Conservation (phyloP, 1,140 invertebrate genomes). For the Calliphora vicina region DNA sequence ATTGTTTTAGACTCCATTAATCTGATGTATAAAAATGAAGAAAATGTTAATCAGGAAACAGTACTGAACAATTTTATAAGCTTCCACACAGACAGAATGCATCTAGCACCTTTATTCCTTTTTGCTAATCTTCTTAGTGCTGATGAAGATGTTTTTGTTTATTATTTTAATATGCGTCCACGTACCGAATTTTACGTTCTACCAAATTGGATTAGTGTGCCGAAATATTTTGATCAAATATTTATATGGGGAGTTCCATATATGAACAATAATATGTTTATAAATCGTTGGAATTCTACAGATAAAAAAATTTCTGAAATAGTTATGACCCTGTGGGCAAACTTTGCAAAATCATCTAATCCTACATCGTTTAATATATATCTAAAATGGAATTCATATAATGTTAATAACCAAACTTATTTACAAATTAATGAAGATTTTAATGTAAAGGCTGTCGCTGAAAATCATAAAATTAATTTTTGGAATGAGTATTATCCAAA, state of each 20-base stretch:
- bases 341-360: slow-evolving; percentile 76
- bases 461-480: slow-evolving; percentile 79
- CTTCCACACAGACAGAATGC: slow-evolving; percentile 77
- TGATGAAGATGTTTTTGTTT: slow-evolving; percentile 70
- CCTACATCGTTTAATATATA: slow-evolving; percentile 72
- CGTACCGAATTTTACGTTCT: slow-evolving; percentile 71
- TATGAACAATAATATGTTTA: slow-evolving; percentile 66
- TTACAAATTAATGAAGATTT: slow-evolving; percentile 78
- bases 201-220: slow-evolving; percentile 77
- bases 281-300: slow-evolving; percentile 73
- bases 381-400: slow-evolving; percentile 77
- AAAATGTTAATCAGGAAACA: slow-evolving; percentile 66
- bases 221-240: slow-evolving; percentile 80
- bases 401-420: slow-evolving; percentile 69
- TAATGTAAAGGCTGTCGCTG: slow-evolving; percentile 74
- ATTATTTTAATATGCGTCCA: slow-evolving; percentile 79
- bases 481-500: slow-evolving; percentile 84
- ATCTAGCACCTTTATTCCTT: slow-evolving; percentile 73
- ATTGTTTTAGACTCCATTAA: slow-evolving; percentile 76
- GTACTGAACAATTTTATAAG: slow-evolving; percentile 66
- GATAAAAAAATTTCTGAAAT: slow-evolving; percentile 80
- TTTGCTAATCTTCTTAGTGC: slow-evolving; percentile 72
- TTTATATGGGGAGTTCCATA: slow-evolving; percentile 81
- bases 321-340: slow-evolving; percentile 79
- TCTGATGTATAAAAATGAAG: slow-evolving; percentile 76